These are phyloP conservation scores for Trichonephila clavata DNA, from an alignment of 1,140 invertebrate genomes.

Conservation along the genomic window DNA sequence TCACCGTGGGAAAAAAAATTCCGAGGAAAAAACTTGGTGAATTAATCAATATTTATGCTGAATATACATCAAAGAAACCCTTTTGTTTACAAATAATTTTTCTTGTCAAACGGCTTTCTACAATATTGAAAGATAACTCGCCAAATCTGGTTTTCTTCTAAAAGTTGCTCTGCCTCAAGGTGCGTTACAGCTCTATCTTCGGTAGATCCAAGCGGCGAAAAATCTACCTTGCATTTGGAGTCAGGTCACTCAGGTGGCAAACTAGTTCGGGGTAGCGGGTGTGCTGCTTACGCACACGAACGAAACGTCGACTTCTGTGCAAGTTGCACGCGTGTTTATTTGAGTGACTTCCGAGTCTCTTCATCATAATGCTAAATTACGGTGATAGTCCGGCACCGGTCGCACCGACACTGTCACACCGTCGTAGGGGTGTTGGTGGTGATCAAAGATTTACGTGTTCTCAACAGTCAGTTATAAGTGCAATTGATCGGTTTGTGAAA, in stretches of 20 bases:
- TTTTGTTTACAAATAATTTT: not conserved
- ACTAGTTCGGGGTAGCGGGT: conserved; percentile 63
- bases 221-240: conserved; percentile 65
- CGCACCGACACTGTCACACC: conserved; percentile 2
- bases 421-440: not conserved
- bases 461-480: conserved; percentile 91
- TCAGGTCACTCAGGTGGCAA: conserved; percentile 73
- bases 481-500: conserved; percentile 93
- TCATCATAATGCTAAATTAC: conserved; percentile 68
- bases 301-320: not conserved
- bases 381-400: conserved; percentile 49
- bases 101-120: not conserved
- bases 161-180: conserved; percentile 48
- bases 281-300: conserved; percentile 71
- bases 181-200: conserved; percentile 42
- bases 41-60: too few species aligned
- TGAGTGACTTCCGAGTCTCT: conserved; percentile 38
- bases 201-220: conserved; percentile 48
- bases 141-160: conserved; percentile 47
- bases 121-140: conserved; percentile 35
- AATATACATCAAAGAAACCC: too few species aligned
- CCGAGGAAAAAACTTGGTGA: too few species aligned
- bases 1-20: too few species aligned
- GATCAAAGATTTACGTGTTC: conserved; percentile 70
- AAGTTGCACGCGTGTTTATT: not conserved